Percentiles rank a stretch among this genome's conserved stretches.
These are phyloP conservation scores for Eulacestoma nigropectus DNA, from an alignment of 2,113 vertebrate species.

Conservation along the genomic window DNA sequence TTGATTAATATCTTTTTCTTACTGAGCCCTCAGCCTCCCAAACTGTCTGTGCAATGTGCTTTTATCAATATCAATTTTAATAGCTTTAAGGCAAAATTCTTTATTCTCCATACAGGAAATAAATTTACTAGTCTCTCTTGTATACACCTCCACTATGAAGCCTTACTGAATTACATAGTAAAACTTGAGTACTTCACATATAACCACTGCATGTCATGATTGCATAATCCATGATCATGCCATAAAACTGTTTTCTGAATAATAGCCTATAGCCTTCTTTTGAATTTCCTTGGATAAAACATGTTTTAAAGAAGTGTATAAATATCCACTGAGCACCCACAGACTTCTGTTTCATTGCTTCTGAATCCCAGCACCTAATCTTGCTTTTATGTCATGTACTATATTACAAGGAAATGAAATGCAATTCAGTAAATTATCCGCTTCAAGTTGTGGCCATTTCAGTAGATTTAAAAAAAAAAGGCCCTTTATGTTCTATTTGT, in stretches of 20 bases:
- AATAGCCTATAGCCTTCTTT: background rate
- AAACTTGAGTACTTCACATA: background rate
- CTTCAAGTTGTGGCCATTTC: slow-evolving; percentile 38
- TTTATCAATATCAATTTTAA: background rate
- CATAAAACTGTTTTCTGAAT: background rate
- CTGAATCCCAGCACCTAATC: slow-evolving; percentile 27
- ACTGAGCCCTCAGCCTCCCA: background rate
- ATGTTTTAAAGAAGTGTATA: background rate
- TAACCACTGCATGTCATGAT: background rate
- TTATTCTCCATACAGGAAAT: background rate
- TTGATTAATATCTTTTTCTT: background rate
- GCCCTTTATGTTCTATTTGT: slow-evolving; percentile 36
- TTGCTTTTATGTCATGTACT: slow-evolving; percentile 45
- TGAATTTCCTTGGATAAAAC: slow-evolving; percentile 17
- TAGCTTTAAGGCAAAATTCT: background rate
- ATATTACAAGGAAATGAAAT: slow-evolving; percentile 47
- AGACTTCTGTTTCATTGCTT: slow-evolving; percentile 14
- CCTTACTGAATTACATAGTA: background rate
- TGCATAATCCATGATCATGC: background rate
- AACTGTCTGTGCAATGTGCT: background rate
- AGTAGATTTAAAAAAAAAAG: background rate
- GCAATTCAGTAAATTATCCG: slow-evolving; percentile 57
- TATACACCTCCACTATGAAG: background rate
- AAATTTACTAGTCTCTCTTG: background rate
- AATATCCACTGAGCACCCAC: slow-evolving; percentile 18